A percentile compares a stretch with the other conserved stretches of the same genome.
Conservation (phyloP, 2,797 vertebrate species). For the Nyctalus aviator region DNA sequence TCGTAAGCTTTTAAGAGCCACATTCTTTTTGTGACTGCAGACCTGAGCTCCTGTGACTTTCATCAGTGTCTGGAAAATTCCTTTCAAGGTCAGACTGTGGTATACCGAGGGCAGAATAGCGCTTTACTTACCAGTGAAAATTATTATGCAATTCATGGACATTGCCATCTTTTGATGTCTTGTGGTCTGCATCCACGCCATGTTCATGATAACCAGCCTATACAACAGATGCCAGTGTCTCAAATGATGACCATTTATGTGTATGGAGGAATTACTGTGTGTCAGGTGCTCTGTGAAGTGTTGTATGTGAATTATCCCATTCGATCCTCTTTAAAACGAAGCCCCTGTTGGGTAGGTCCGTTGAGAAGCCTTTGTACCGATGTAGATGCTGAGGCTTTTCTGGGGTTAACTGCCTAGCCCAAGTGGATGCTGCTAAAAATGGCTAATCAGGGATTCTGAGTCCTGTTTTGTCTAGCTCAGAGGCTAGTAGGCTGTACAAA, state of each 20-base stretch:
- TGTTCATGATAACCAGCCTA: neutral
- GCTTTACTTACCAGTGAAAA: slow-evolving; percentile 10
- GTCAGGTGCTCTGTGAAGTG: neutral
- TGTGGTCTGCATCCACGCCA: neutral
- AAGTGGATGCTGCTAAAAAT: neutral
- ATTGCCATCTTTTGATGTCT: neutral
- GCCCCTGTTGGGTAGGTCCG: neutral
- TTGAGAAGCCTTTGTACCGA: neutral
- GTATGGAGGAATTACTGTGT: neutral
- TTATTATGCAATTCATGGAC: neutral
- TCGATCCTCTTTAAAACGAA: neutral
- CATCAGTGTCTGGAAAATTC: slow-evolving; percentile 61
- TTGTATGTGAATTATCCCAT: neutral
- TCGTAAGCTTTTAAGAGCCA: slow-evolving; percentile 68
- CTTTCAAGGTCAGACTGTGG: slow-evolving; percentile 63
- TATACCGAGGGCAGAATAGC: neutral
- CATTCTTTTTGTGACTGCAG: slow-evolving; percentile 73
- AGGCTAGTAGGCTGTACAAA: neutral
- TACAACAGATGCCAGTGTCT: neutral
- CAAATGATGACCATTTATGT: neutral
- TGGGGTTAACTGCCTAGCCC: neutral
- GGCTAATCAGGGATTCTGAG: neutral
- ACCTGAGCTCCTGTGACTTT: slow-evolving; percentile 64
- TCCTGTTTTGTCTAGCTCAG: neutral
- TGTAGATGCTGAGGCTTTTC: neutral